Percentiles rank a stretch among this genome's conserved stretches.
Evolutionary conservation across 2,113 vertebrate species (phyloP).

Genomic region (Callithrix jacchus): DNA sequence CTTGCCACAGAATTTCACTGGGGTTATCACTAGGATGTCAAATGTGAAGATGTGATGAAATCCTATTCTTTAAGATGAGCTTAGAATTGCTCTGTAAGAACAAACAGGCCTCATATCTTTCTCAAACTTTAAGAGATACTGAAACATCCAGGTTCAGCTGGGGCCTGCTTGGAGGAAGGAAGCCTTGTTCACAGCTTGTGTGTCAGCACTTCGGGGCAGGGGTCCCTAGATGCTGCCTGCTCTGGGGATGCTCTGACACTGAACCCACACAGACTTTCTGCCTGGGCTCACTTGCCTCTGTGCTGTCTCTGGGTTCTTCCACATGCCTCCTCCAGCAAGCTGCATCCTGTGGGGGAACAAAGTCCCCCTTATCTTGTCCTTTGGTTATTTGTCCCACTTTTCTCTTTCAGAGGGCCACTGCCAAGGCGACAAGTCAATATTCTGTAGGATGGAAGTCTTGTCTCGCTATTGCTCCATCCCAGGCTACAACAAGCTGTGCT

Average conservation of each 20-base stretch:
- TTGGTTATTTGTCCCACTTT: conserved; percentile 81
- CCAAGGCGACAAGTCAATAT: conserved; percentile 94
- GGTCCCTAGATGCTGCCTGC: neutral
- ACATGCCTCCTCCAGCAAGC: conserved; percentile 12
- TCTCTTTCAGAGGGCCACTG: conserved; percentile 93
- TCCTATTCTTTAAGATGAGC: neutral
- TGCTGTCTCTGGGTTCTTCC: conserved; percentile 39
- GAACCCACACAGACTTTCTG: neutral
- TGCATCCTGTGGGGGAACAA: neutral
- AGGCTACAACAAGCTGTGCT: conserved; percentile 93
- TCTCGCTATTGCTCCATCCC: conserved; percentile 93
- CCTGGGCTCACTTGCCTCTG: conserved; percentile 40
- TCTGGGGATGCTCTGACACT: neutral
- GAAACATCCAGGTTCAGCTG: neutral
- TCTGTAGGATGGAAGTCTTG: conserved; percentile 94
- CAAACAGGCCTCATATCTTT: neutral
- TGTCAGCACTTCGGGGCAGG: neutral
- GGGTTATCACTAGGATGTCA: neutral
- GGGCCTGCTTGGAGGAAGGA: conserved; percentile 5
- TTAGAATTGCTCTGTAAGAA: neutral
- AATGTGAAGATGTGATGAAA: neutral
- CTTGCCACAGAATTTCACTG: neutral
- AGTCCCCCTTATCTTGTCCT: conserved; percentile 42
- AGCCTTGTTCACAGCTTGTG: neutral
- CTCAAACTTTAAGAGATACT: neutral